Percentiles rank a stretch among this genome's conserved stretches.
Conservation (phyloP, 2,888 invertebrate species). For the Eurytoma adleriae region DNA sequence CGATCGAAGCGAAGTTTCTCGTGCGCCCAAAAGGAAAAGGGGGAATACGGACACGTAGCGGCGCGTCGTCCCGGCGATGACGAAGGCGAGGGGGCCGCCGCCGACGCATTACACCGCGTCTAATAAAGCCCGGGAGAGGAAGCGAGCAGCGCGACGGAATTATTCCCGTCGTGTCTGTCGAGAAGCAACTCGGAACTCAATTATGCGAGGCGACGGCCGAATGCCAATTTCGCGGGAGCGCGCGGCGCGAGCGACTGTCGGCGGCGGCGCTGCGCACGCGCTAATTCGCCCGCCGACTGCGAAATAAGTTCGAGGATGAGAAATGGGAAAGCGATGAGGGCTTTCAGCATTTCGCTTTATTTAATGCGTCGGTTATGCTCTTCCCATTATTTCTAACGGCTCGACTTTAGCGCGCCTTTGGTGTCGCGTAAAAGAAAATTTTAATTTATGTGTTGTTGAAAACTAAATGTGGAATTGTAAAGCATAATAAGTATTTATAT, state of each 20-base stretch:
- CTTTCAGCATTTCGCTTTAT: no score
- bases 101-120: slow-evolving; percentile 26
- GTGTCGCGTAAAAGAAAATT: no score
- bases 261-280: slow-evolving; percentile 32
- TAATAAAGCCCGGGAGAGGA: neutral
- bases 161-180: slow-evolving; percentile 68
- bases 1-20: no score
- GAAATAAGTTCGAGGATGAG: neutral
- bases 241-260: slow-evolving; percentile 34
- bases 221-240: slow-evolving; percentile 70
- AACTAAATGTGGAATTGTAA: no score
- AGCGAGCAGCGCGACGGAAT: slow-evolving; percentile 60
- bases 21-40: neutral
- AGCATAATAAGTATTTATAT: no score
- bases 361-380: no score
- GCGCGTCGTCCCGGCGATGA: slow-evolving; percentile 1
- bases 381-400: no score
- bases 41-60: neutral
- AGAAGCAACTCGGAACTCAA: slow-evolving; percentile 73
- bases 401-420: no score
- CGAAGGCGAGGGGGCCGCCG: neutral
- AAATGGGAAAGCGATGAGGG: slow-evolving; percentile 57
- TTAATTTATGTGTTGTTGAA: no score
- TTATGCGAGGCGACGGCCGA: slow-evolving; percentile 71
- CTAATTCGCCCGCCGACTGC: slow-evolving; percentile 62